Percentiles rank a stretch among this genome's conserved stretches.
Conservation (phyloP, 2,113 vertebrate genomes). For the Mobula hypostoma region DNA sequence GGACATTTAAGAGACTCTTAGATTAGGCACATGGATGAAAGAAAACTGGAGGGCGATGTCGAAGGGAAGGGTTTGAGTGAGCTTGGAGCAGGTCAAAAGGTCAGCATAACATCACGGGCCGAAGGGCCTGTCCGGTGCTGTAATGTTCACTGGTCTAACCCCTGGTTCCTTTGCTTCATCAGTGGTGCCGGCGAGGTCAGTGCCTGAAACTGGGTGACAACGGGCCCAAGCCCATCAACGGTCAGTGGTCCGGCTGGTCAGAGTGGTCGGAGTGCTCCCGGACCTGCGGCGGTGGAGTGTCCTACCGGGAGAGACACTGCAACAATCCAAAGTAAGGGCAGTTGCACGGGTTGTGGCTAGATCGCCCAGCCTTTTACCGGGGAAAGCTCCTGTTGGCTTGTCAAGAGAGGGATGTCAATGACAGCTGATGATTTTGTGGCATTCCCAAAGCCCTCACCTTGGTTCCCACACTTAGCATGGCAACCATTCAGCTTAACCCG, state of each 20-base stretch:
- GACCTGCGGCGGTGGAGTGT: constrained; percentile 83
- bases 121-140: no score
- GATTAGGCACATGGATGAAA: no score
- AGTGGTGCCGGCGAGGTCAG: constrained; percentile 96
- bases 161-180: constrained; percentile 42
- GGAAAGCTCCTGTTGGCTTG: background rate
- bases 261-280: constrained; percentile 88
- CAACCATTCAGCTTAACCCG: no score
- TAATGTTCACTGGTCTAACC: background rate
- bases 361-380: background rate
- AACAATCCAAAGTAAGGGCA: constrained; percentile 81
- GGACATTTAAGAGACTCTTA: no score
- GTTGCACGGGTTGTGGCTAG: background rate
- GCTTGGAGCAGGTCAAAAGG: no score
- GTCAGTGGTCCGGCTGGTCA: constrained; percentile 87
- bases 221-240: constrained; percentile 75
- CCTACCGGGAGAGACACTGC: constrained; percentile 79
- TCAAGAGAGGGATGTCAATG: no score
- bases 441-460: no score
- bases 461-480: no score
- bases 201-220: constrained; percentile 84
- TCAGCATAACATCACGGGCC: no score
- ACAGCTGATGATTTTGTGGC: no score
- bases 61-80: no score
- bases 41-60: no score